Evolutionary conservation across 2,888 invertebrate genomes (phyloP), one percentile per base, ranked within the genome.

Genomic region (Cosmia trapezina): DNA sequence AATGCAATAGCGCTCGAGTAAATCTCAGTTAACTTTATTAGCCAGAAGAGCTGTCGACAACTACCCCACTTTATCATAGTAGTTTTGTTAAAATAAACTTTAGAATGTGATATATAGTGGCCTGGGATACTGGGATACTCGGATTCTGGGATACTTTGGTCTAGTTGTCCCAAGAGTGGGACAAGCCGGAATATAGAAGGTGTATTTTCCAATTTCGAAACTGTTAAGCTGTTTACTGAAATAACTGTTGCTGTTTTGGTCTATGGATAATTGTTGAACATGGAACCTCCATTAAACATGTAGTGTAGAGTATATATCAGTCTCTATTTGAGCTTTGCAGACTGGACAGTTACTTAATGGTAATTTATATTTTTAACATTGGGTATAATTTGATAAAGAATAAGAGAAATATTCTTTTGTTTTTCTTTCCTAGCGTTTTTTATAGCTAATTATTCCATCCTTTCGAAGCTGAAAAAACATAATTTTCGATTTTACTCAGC

Each of bases 11-110:
- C 61, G 47, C 61, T 65, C 12, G 53, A 71, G 68, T 85, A 76
- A 76, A 85, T 80, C 72, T 68, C n/a, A 8, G 68, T 76, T 82
- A 84, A 83, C 69, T 83, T 71, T 80, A 77, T 83, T 76, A 82
- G 33, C 45, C 33, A n/a, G 59, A 65, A 57, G 57, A 84, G 75
- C 67, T 64, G 78, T 75, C 74, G 64, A 69, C 73, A 63, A 74
- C 73, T 73, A 70, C 33, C 43, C 28, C 63, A 71, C 71, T 84
- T 78, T 65, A 83, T 80, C 78, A 83, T 67, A 19, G 64, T 73
- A 78, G 73, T 84, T 73, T 61, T 70, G 83, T 68, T 54, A 70
- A 63, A 82, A 82, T 84, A 70, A 84, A 81, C 73, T 84, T 81
- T 67, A 76, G 33, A 71, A 60, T 62, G 22, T 72, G 65, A 78